Evolutionary conservation across 2,797 vertebrate species (phyloP).

Genomic region (Sphenopsis melanotis): DNA sequence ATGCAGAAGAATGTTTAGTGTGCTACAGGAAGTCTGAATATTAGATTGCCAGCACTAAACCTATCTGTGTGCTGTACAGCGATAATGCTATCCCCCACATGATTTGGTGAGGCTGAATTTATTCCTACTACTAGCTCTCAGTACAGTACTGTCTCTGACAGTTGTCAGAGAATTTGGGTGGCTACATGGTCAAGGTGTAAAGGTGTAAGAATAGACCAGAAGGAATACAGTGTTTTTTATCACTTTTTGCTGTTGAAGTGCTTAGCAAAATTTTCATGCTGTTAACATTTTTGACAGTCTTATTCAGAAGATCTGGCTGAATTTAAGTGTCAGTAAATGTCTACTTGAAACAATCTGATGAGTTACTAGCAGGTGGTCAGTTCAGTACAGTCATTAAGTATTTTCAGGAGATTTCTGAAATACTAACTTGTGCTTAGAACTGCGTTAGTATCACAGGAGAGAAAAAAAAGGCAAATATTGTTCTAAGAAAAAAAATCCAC

Average conservation of each 20-base stretch:
- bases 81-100: not conserved
- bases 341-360: not conserved
- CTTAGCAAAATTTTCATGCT: not conserved
- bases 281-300: not conserved
- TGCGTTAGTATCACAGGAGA: not conserved
- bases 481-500: not conserved
- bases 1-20: not conserved
- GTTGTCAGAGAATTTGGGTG: not conserved
- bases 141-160: not conserved
- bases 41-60: not conserved
- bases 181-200: not conserved
- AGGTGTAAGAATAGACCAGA: not conserved
- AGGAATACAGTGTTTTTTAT: not conserved
- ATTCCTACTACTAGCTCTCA: not conserved
- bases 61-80: not conserved
- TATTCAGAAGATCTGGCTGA: not conserved
- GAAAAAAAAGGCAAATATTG: not conserved
- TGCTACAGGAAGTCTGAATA: not conserved
- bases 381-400: not conserved
- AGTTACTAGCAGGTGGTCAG: not conserved
- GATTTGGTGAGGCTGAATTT: not conserved
- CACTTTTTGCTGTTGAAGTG: not conserved
- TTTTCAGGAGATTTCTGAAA: not conserved
- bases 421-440: not conserved
- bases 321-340: not conserved